Percentiles rank a stretch among this genome's conserved stretches.
Conservation (phyloP, 23 tunicate species). For the Aplidium turbinatum region DNA sequence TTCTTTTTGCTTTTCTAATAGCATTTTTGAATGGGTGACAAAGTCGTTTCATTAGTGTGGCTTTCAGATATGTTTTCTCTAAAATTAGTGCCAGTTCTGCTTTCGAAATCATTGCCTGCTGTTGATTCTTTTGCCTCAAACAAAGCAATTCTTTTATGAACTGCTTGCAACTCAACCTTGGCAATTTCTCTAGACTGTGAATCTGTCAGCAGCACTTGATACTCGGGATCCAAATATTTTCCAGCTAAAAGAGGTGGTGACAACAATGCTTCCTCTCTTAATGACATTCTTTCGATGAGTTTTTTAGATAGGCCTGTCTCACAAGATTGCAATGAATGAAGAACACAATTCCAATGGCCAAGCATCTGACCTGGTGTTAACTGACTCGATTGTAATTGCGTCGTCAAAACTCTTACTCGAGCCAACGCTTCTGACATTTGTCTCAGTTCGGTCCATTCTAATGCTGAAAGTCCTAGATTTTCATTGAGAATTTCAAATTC, state of each 20-base stretch:
- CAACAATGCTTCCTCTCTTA: background rate
- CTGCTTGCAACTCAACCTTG: background rate
- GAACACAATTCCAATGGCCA: constrained; percentile 2
- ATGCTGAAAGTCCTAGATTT: background rate
- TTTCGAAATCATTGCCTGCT: background rate
- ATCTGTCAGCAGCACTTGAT: constrained; percentile 3
- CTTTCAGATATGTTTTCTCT: background rate
- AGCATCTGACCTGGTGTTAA: constrained; percentile 8
- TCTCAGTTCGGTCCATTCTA: background rate
- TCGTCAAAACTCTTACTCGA: background rate
- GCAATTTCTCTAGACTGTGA: background rate
- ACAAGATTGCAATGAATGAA: background rate
- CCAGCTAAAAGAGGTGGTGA: constrained; percentile 4
- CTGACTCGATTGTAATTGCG: constrained; percentile 1
- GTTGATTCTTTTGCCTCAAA: background rate
- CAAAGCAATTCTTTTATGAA: background rate
- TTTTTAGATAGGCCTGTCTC: background rate
- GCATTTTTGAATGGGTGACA: constrained; percentile 9
- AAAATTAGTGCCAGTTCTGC: background rate
- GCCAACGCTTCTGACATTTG: background rate
- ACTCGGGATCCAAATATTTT: background rate
- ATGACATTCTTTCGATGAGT: background rate
- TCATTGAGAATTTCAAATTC: constrained; percentile 7
- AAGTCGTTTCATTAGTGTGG: background rate
- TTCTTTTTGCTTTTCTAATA: background rate